Percentiles rank a stretch among this genome's conserved stretches.
Conservation (phyloP, 2,113 vertebrate genomes). For the Ascaphus truei region DNA sequence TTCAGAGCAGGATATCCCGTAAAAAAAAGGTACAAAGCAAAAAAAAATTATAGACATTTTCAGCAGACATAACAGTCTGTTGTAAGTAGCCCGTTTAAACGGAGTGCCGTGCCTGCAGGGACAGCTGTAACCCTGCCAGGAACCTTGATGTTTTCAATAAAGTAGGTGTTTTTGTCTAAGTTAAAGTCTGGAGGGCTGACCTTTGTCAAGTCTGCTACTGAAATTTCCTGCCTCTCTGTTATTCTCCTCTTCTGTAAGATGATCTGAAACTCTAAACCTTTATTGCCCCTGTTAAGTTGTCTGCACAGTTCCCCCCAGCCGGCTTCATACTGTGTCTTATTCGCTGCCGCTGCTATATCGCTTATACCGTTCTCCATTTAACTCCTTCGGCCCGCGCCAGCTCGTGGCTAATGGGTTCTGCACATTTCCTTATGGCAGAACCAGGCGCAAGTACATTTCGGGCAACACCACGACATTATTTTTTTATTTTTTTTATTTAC, state of each 20-base stretch:
- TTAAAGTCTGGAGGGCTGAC: constrained; percentile 57
- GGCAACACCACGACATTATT: no score
- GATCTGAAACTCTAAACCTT: constrained; percentile 77
- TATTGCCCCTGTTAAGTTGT: constrained; percentile 70
- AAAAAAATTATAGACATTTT: constrained; percentile 54
- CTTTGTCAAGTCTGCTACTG: constrained; percentile 67
- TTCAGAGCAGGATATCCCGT: constrained; percentile 33
- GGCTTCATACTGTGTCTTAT: constrained; percentile 49
- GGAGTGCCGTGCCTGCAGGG: constrained; percentile 51
- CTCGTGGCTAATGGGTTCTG: no score
- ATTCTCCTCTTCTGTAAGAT: constrained; percentile 63
- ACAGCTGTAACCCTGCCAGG: constrained; percentile 51
- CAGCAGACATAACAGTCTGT: constrained; percentile 67
- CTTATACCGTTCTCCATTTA: constrained; percentile 33
- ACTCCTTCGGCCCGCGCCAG: no score
- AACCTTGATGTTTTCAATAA: constrained; percentile 54
- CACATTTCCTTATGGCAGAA: no score
- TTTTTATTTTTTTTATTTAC: no score
- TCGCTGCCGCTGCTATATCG: constrained; percentile 51
- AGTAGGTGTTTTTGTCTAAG: constrained; percentile 61
- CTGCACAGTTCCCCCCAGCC: constrained; percentile 61
- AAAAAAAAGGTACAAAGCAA: constrained; percentile 20
- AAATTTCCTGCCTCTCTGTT: constrained; percentile 73
- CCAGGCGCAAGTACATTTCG: no score
- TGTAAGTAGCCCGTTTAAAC: constrained; percentile 43